Conservation (phyloP, 2,113 vertebrate species). For the Penelope pileata region DNA sequence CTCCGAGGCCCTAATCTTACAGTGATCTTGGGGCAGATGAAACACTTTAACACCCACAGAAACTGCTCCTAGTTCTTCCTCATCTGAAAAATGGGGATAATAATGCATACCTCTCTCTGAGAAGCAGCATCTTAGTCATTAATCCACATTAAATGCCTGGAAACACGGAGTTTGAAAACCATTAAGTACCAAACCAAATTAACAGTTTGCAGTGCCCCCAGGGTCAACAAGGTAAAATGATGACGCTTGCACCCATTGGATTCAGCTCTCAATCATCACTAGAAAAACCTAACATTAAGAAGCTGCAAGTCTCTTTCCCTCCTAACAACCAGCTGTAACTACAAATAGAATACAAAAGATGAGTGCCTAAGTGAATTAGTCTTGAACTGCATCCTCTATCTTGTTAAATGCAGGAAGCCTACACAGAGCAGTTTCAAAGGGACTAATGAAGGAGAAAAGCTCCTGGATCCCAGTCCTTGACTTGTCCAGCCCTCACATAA, state of each 20-base stretch:
- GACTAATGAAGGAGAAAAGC: constrained; percentile 49
- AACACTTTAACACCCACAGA: constrained; percentile 4
- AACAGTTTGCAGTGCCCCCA: background rate
- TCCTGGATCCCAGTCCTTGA: background rate
- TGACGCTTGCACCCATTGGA: background rate
- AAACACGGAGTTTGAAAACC: background rate
- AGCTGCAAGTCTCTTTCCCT: background rate
- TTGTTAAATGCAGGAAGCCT: constrained; percentile 51
- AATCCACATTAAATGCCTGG: background rate
- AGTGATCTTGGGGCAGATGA: background rate
- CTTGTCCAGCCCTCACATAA: background rate
- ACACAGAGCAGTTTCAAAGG: constrained; percentile 36
- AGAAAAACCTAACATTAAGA: constrained; percentile 15
- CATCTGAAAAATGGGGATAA: background rate
- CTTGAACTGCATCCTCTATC: constrained; percentile 26
- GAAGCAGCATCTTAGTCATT: background rate
- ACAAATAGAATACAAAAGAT: constrained; percentile 54
- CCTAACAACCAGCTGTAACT: constrained; percentile 30
- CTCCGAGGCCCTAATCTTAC: constrained; percentile 34
- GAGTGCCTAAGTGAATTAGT: constrained; percentile 45
- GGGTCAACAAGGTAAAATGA: background rate
- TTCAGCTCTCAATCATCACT: background rate
- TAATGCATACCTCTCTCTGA: background rate
- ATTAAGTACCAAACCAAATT: constrained; percentile 9
- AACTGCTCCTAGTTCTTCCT: background rate